These are phyloP conservation scores for Colletes collaris DNA, from an alignment of 2,888 invertebrate genomes.

Conservation along the genomic window DNA sequence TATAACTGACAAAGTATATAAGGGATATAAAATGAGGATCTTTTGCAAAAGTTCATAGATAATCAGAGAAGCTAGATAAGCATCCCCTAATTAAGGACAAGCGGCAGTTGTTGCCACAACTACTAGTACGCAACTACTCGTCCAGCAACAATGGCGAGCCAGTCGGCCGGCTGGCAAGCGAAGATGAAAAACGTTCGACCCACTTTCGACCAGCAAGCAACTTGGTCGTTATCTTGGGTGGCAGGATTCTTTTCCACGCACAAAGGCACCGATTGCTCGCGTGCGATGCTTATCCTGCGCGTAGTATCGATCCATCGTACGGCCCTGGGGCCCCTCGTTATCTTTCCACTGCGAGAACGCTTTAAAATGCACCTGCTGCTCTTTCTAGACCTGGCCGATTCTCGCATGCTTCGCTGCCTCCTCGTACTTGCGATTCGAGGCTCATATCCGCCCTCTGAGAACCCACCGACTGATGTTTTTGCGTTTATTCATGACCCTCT, in stretches of 20 bases:
- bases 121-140: conserved; percentile 35
- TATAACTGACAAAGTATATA: no score
- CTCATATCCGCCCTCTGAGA: conserved; percentile 30
- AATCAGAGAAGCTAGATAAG: conserved; percentile 14
- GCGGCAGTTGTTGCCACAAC: conserved; percentile 29
- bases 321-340: conserved; percentile 50
- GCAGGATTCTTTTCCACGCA: conserved; percentile 25
- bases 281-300: conserved; percentile 53
- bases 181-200: conserved; percentile 59
- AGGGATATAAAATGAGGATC: no score
- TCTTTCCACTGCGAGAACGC: conserved; percentile 14
- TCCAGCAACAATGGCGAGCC: conserved; percentile 49
- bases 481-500: background rate
- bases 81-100: conserved; percentile 44
- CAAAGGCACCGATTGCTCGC: conserved; percentile 53
- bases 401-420: conserved; percentile 66
- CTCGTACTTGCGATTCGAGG: conserved; percentile 53
- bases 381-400: conserved; percentile 47
- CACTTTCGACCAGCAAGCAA: conserved; percentile 45
- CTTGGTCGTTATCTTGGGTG: conserved; percentile 28
- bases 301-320: conserved; percentile 40
- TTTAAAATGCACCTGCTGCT: conserved; percentile 28
- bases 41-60: background rate
- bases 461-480: background rate
- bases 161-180: conserved; percentile 4